Percentiles rank a stretch among this genome's conserved stretches.
These are phyloP conservation scores for Cylloceria caligata DNA, from an alignment of 2,888 invertebrate species.

Conservation along the genomic window DNA sequence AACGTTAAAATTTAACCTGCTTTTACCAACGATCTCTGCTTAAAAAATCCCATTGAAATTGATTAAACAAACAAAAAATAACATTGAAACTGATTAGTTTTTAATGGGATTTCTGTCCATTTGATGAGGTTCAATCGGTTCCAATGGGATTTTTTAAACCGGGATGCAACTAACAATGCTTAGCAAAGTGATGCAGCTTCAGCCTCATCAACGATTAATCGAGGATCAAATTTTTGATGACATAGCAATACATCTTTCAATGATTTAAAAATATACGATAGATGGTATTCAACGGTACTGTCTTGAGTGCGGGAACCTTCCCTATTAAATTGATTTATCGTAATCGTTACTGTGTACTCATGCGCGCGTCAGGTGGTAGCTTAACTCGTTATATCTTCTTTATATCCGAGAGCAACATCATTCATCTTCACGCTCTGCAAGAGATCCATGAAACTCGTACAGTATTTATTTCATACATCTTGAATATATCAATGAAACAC, in stretches of 20 bases:
- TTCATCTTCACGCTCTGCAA: neutral
- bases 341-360: neutral
- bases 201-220: no score
- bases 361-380: neutral
- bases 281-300: slow-evolving; percentile 3
- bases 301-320: neutral
- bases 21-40: no score
- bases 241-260: neutral
- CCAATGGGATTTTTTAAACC: no score
- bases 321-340: slow-evolving; percentile 11
- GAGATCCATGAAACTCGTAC: neutral
- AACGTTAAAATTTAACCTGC: no score
- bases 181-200: no score
- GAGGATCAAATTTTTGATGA: neutral
- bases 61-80: no score
- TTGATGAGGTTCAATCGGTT: no score
- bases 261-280: neutral
- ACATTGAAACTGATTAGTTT: no score
- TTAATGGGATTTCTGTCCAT: no score
- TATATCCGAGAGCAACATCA: neutral
- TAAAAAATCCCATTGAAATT: no score
- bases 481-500: neutral
- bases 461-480: neutral
- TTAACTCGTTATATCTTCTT: neutral
- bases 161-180: no score